These are phyloP conservation scores for Phocoena sinus DNA, from an alignment of 2,113 vertebrate species.

Conservation along the genomic window DNA sequence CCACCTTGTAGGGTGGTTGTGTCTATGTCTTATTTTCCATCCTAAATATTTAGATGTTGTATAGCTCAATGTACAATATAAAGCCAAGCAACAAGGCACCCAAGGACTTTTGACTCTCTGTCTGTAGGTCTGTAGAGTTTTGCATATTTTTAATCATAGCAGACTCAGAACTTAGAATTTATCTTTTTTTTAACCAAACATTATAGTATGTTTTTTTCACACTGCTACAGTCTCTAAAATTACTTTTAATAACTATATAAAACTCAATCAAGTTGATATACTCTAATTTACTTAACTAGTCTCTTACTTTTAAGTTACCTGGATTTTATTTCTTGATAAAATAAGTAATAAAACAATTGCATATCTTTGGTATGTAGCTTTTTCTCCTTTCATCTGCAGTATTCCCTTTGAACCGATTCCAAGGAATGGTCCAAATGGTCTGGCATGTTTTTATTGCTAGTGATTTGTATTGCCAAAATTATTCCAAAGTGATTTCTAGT, in stretches of 20 bases:
- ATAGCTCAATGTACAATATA: not conserved
- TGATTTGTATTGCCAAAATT: not conserved
- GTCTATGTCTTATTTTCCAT: not conserved
- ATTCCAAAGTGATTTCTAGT: not conserved
- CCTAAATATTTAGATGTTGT: not conserved
- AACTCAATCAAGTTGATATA: not conserved
- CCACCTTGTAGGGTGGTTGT: not conserved
- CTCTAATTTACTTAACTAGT: constrained; percentile 2
- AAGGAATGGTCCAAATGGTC: not conserved
- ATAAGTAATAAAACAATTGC: not conserved
- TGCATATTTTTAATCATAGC: not conserved
- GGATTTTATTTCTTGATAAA: not conserved
- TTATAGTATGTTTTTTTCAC: not conserved
- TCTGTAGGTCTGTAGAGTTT: not conserved
- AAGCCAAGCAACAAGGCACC: not conserved
- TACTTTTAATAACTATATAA: not conserved
- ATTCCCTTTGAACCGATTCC: not conserved
- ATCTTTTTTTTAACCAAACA: not conserved
- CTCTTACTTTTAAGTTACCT: constrained; percentile 7
- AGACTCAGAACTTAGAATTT: not conserved
- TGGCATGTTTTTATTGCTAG: not conserved
- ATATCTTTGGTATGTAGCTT: not conserved
- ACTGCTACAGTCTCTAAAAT: not conserved
- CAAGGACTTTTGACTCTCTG: not conserved
- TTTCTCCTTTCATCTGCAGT: not conserved